Evolutionary conservation across 1,140 invertebrate genomes (phyloP), one percentile per base, ranked within the genome.

Genomic region (Mylabris phalerata): DNA sequence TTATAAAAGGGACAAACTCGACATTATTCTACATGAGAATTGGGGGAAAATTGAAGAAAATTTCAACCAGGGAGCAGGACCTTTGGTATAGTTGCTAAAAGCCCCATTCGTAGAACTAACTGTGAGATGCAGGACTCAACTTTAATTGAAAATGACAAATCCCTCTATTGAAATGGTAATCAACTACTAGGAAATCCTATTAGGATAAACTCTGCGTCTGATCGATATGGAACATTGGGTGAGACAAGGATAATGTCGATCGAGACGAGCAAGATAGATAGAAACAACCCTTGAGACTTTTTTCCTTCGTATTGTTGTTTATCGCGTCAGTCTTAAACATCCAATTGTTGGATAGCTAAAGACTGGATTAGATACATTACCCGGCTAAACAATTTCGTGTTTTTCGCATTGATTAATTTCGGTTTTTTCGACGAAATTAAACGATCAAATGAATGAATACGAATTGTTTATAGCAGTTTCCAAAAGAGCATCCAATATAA

Each of bases 71-170:
- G 44, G 25, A 52, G 50, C 50, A 26, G 45, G 52, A 55, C 52
- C 52, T 55, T 55, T 55, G 52, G 52, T 40, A 54, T 40, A 55
- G 11, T 55, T 43, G 52, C 52, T 55, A 55, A 55, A 55, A 55
- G 52, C 52, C 45, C 52, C 40, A 55, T 55, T 55, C 52, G 52
- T 39, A 55, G 52, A 44, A 55, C 52, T 55, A 55, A 55, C 52
- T 55, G 68, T 57, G 68, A 71, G 69, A 69, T 67, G 63, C 67
- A 71, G 72, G 69, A 73, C 73, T 73, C 73, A 73, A 74, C 73
- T 74, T 74, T 74, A 74, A 74, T 74, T 74, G 73, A 72, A 74
- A 74, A 74, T 72, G 72, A 74, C 73, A 74, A 74, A 74, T 74
- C 73, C 73, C 71, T 72, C 71, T 71, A 74, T 74, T 74, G 70